Evolutionary conservation across 2,113 vertebrate genomes (phyloP).

Genomic region (Aegotheles bennettii): DNA sequence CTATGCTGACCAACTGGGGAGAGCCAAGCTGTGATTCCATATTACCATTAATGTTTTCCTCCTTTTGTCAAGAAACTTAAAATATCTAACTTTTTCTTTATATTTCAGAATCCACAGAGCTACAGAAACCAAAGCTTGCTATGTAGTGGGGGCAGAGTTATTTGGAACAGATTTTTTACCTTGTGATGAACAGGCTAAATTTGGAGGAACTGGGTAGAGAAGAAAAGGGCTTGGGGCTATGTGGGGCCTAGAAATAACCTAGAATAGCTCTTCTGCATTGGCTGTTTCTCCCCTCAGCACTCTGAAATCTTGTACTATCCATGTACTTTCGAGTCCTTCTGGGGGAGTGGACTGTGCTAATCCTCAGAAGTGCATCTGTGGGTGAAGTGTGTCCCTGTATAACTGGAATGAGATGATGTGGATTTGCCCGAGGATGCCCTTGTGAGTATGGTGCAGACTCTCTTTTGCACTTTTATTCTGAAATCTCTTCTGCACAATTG

Average conservation of each 20-base stretch:
- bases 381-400: background rate
- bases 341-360: background rate
- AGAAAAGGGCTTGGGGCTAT: background rate
- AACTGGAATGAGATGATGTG: background rate
- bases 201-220: background rate
- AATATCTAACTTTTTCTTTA: background rate
- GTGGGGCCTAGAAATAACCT: background rate
- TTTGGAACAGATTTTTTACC: background rate
- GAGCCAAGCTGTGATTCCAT: background rate
- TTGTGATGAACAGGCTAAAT: background rate
- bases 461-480: background rate
- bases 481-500: background rate
- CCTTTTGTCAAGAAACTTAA: background rate
- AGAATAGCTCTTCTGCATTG: background rate
- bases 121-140: background rate
- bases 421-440: background rate
- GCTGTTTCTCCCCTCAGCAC: background rate
- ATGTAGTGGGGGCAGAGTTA: background rate
- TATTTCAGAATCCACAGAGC: background rate
- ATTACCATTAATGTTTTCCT: background rate
- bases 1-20: background rate
- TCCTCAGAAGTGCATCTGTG: background rate
- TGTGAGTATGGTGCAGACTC: background rate
- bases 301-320: background rate
- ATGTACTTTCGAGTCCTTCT: background rate